These are phyloP conservation scores for Brachionus koreanus DNA, from an alignment of 1,140 invertebrate genomes.

Conservation along the genomic window DNA sequence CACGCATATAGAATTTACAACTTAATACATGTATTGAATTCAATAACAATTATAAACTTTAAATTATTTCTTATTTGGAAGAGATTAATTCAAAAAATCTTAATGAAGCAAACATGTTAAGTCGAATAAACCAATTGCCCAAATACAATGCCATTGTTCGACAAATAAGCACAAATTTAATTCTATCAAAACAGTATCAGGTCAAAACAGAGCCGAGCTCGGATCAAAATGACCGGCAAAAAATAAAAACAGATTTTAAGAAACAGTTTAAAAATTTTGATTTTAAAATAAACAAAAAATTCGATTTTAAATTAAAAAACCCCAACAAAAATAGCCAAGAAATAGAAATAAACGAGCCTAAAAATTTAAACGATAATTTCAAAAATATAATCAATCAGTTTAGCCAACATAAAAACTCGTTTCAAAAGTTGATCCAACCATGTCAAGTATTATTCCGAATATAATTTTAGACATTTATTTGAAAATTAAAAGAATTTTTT, in stretches of 20 bases:
- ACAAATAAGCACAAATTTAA: constrained; percentile 19
- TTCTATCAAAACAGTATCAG: neutral
- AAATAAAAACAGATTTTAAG: neutral
- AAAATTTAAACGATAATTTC: neutral
- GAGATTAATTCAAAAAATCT: neutral
- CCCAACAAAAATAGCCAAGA: neutral
- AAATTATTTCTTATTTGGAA: neutral
- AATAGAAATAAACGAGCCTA: neutral
- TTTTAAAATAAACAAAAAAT: neutral
- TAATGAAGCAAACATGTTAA: constrained; percentile 18
- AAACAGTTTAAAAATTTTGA: constrained; percentile 12
- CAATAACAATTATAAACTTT: neutral
- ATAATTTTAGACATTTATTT: neutral
- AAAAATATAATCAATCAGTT: neutral
- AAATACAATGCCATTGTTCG: neutral
- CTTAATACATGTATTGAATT: neutral
- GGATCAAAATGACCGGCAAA: neutral
- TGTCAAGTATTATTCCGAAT: neutral
- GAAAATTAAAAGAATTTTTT: neutral
- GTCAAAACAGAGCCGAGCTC: neutral
- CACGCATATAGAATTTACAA: neutral
- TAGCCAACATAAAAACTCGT: neutral
- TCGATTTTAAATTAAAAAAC: constrained; percentile 4
- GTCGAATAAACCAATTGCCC: neutral
- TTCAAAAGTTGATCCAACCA: neutral